Conservation (phyloP, 2,888 invertebrate genomes). For the Crepidodera aurea region DNA sequence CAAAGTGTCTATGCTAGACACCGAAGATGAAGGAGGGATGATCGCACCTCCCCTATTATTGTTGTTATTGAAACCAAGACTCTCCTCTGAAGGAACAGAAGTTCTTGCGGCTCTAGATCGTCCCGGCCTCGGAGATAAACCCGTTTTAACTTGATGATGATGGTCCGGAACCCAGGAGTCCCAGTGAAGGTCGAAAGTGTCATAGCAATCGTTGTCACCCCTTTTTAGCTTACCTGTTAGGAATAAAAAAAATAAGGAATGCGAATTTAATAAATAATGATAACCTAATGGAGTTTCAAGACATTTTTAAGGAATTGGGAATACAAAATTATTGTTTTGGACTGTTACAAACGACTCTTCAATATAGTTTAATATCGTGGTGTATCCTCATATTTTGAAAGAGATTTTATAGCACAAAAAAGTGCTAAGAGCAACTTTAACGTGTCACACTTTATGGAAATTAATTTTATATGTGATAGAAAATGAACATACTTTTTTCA, state of each 20-base stretch:
- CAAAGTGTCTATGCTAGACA: constrained; percentile 64
- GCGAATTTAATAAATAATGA: too few relatives aligned
- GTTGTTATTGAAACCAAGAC: constrained; percentile 62
- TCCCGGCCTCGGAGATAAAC: constrained; percentile 64
- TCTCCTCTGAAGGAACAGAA: constrained; percentile 70
- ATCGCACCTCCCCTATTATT: constrained; percentile 55
- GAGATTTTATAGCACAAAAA: too few relatives aligned
- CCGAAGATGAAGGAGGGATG: constrained; percentile 65
- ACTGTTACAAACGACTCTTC: too few relatives aligned
- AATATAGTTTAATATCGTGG: too few relatives aligned
- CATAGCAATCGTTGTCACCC: constrained; percentile 65
- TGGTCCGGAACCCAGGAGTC: constrained; percentile 89
- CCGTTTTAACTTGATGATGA: constrained; percentile 59
- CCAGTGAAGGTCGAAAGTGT: constrained; percentile 80
- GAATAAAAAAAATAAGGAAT: not conserved
- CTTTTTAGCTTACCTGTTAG: constrained; percentile 67
- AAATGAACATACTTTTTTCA: too few relatives aligned
- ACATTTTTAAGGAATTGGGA: too few relatives aligned
- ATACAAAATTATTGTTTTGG: not conserved
- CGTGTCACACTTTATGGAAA: too few relatives aligned
- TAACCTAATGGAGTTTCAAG: too few relatives aligned
- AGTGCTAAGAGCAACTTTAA: too few relatives aligned
- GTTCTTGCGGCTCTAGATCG: constrained; percentile 63
- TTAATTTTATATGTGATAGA: too few relatives aligned
- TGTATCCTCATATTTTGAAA: too few relatives aligned